Base-by-base conservation (phyloP, 2,113 vertebrate genomes). In the Ifrita kowaldi region DNA sequence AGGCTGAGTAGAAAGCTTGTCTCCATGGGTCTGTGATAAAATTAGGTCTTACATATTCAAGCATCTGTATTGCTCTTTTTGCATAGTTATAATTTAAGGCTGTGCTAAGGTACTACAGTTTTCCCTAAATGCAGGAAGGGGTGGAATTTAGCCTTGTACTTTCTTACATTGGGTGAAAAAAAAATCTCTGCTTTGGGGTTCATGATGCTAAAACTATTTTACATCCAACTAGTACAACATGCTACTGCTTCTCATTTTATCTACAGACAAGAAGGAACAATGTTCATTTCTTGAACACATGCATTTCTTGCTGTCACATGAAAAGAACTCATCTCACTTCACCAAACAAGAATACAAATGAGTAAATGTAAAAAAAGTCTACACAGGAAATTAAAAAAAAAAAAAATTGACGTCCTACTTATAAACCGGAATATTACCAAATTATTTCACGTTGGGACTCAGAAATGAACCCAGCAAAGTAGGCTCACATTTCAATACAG, bases 211-310 rank as follows among this genome's bases (percentile, higher is more conserved):
- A 78, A 74, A 89, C 15, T 89, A 20, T 78, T 84, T 82, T 52
- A 39, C 7, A 57, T 23, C 24, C 56, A 77, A 24, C 15, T 35
- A 70, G 23, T 30, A 63, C 15, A 42, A 64, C 32, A 74, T 42
- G 21, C 15, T 56, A 16, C 53, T 91, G 27, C 35, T 63, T 91
- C 39, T 63, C 6, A 63, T 55, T 30, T 1, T 39, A 56, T 32
- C 44, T 59, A 67, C 22, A 76, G 33, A 23, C 20, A 52, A 65
- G 32, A 67, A 46, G 3, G 13, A 87, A 62, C 8, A 47, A 19
- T 1, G 5, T 11, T 89, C 0, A 0, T 50, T 57, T 71, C 67
- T 62, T 57, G 26, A 73, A 84, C n/a, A 50, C 41, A 52, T 16
- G 6, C 17, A 60, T 60, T 75, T 91, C 68, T 83, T 71, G 30